Conservation (phyloP, 2,888 invertebrate genomes). For the Hypomecis punctinalis region DNA sequence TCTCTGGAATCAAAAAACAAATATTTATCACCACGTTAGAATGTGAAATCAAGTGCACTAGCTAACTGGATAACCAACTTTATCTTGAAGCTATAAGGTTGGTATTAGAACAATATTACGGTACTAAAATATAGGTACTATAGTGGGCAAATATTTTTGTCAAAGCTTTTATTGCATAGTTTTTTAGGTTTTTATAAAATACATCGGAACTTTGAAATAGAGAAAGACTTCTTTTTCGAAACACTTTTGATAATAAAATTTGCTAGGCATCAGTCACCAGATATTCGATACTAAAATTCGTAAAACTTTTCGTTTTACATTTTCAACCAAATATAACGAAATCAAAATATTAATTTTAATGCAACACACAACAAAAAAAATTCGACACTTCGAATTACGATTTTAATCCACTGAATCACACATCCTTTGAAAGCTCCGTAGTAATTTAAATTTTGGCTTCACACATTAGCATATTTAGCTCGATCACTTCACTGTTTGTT, state of each 20-base stretch:
- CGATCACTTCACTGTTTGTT: constrained; percentile 43
- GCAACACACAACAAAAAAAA: constrained; percentile 35
- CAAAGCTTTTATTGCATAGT: too few species aligned
- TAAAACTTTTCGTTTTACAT: not conserved
- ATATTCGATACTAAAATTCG: not conserved
- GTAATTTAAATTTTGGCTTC: not conserved
- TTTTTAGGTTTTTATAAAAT: too few species aligned
- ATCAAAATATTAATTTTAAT: not conserved
- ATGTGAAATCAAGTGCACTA: too few species aligned
- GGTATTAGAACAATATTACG: too few species aligned
- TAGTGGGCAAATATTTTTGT: too few species aligned
- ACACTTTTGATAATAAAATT: too few species aligned
- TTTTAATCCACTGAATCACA: constrained; percentile 24
- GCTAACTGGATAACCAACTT: too few species aligned
- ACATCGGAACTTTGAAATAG: too few species aligned
- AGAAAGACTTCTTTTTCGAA: too few species aligned
- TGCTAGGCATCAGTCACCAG: not conserved
- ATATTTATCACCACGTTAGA: not conserved
- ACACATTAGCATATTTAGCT: not conserved
- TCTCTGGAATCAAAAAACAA: constrained; percentile 64
- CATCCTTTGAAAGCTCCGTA: constrained; percentile 41
- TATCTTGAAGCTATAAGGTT: too few species aligned
- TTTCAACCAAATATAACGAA: not conserved
- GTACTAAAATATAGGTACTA: too few species aligned
- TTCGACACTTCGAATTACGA: not conserved